These are phyloP conservation scores for Eupithecia exiguata DNA, from an alignment of 2,888 invertebrate genomes.

Conservation along the genomic window DNA sequence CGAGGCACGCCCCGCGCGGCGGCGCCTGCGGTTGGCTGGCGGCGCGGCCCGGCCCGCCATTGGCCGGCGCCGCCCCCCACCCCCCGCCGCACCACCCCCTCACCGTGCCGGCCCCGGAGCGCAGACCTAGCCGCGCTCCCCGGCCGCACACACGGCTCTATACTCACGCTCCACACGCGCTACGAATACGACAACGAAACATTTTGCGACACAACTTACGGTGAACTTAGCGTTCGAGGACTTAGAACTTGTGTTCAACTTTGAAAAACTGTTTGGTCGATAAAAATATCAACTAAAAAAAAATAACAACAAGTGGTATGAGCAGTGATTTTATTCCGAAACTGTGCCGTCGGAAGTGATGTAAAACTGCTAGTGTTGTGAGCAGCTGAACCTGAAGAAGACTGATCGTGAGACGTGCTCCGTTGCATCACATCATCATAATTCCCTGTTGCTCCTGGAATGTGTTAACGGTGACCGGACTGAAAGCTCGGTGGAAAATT, in stretches of 20 bases:
- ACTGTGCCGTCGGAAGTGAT: constrained; percentile 31
- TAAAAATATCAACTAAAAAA: neutral
- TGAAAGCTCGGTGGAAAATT: neutral
- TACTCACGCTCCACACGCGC: constrained; percentile 42
- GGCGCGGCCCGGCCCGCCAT: constrained; percentile 52
- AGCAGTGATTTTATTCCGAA: constrained; percentile 13
- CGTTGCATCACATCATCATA: neutral
- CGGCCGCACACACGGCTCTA: constrained; percentile 39
- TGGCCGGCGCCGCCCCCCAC: constrained; percentile 58
- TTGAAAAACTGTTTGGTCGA: constrained; percentile 8
- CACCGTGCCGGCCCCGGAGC: constrained; percentile 39
- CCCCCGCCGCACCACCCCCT: constrained; percentile 46
- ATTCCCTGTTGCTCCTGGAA: neutral
- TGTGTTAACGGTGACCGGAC: neutral
- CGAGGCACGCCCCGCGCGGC: constrained; percentile 72
- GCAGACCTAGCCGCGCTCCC: constrained; percentile 54
- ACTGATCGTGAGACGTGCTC: neutral
- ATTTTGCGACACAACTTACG: constrained; percentile 26
- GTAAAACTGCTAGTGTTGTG: constrained; percentile 11
- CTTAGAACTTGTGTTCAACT: neutral
- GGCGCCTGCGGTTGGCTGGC: constrained; percentile 57
- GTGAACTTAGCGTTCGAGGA: constrained; percentile 25
- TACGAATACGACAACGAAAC: constrained; percentile 37
- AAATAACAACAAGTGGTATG: neutral
- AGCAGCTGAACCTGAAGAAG: neutral